Base-by-base conservation (phyloP, 2,888 invertebrate species). In the Andrena hattorfiana region DNA sequence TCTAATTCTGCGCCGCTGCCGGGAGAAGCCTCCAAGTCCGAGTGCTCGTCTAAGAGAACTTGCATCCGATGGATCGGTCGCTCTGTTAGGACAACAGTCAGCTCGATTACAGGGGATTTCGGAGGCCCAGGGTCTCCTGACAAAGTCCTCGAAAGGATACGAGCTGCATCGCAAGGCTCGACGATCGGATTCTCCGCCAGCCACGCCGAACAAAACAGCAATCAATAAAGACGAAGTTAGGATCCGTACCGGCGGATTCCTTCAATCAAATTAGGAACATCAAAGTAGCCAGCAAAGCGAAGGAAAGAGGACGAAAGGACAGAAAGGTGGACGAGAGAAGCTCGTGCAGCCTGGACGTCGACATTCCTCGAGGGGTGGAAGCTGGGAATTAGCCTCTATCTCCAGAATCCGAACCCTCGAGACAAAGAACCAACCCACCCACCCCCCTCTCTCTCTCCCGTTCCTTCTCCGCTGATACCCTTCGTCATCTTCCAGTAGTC, bases 191-290 rank as follows among this genome's bases (percentile, higher is more conserved):
- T 59, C 79, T 77, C 67, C 63, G 48, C 32, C 60, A 49, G 77
- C 71, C 59, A 77, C 77, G 83, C 62, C 78, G 92, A 89, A 92
- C 90, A 91, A 91, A 92, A 92, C 91, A 92, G 92, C 92, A 93
- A 93, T 94, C 93, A 92, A 93, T 93, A 93, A 92, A 90, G 92
- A 90, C 91, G 89, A 92, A 91, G 92, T 92, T 92, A 90, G 89
- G 87, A 93, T 90, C 89, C 90, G 92, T 91, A 92, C 91, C 51
- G 90, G 87, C 87, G 92, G 92, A 94, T 94, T 94, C 93, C 92
- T 94, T 94, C 94, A 94, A 94, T 94, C 93, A 93, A 94, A 94
- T 94, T 94, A 93, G 93, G 92, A 91, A 94, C 94, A 94, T 94
- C 94, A 94, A 94, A 94, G 94, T 92, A 91, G 87, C 90, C 90